phyloP scores from a whole-genome alignment of 2,113 vertebrate species.

The Gorsachius goisagi region DNA sequence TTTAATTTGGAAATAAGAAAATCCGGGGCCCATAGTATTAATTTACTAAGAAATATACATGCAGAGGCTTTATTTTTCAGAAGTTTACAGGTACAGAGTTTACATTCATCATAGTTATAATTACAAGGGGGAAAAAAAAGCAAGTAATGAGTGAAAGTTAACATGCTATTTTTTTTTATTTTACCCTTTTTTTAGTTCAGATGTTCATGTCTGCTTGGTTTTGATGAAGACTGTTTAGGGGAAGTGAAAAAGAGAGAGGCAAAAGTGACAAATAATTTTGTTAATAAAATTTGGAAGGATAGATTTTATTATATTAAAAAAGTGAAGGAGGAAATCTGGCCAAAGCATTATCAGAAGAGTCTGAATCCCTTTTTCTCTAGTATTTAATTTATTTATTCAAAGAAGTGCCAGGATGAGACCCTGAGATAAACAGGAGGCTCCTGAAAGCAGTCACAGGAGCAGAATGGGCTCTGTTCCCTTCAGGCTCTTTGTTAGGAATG shows the following conservation, averaged over 20 bases:
- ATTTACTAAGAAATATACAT: not conserved
- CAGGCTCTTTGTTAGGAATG: not conserved
- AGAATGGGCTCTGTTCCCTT: not conserved
- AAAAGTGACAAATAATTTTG: not conserved
- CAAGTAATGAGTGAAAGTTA: not conserved
- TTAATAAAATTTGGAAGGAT: not conserved
- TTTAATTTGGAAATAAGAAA: not conserved
- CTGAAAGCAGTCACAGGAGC: constrained; percentile 19
- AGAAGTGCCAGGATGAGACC: not conserved
- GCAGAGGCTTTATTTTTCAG: not conserved
- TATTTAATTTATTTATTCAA: constrained; percentile 46
- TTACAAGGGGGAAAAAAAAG: not conserved
- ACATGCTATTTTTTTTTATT: not conserved
- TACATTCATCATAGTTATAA: not conserved
- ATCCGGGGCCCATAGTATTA: not conserved
- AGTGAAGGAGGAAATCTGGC: not conserved
- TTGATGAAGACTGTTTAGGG: not conserved
- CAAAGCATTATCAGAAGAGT: not conserved
- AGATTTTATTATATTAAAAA: not conserved
- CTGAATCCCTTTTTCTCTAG: not conserved
- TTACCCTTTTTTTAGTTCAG: not conserved
- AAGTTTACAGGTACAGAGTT: not conserved
- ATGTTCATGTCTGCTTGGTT: not conserved
- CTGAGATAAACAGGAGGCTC: constrained; percentile 20
- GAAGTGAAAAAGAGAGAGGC: not conserved